Evolutionary conservation across 2,797 vertebrate genomes (phyloP).

Genomic region (Clarias platycephalus): DNA sequence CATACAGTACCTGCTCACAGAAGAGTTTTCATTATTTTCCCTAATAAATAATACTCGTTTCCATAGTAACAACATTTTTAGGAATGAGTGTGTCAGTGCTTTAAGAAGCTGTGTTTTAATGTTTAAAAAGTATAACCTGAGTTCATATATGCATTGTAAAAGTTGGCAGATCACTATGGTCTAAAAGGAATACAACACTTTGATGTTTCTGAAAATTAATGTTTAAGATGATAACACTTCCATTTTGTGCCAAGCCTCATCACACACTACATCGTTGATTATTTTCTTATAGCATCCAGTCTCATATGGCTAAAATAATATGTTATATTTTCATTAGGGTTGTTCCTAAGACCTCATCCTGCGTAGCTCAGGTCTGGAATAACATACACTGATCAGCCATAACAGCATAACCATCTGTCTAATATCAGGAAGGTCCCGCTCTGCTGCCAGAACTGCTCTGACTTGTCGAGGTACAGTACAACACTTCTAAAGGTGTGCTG

Average conservation of each 20-base stretch:
- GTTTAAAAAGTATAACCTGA: neutral
- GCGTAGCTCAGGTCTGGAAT: neutral
- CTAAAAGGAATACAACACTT: neutral
- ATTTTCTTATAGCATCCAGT: neutral
- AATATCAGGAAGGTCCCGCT: too few species aligned
- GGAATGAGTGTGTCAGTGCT: neutral
- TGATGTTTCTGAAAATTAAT: neutral
- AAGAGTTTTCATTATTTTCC: neutral
- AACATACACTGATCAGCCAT: neutral
- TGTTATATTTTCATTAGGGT: neutral
- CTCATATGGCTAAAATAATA: neutral
- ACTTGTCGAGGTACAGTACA: too few species aligned
- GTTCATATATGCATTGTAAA: neutral
- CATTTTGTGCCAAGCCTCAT: neutral
- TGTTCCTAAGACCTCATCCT: neutral
- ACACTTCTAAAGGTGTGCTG: too few species aligned
- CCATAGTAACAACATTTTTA: neutral
- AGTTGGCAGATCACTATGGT: neutral
- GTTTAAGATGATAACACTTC: neutral
- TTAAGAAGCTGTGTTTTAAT: neutral
- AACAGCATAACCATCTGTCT: too few species aligned
- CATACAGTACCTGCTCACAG: neutral
- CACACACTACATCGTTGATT: neutral
- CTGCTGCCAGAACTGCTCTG: too few species aligned
- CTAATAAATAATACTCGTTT: neutral